phyloP scores from a whole-genome alignment of 2,113 vertebrate genomes.

The Tinamus guttatus region DNA sequence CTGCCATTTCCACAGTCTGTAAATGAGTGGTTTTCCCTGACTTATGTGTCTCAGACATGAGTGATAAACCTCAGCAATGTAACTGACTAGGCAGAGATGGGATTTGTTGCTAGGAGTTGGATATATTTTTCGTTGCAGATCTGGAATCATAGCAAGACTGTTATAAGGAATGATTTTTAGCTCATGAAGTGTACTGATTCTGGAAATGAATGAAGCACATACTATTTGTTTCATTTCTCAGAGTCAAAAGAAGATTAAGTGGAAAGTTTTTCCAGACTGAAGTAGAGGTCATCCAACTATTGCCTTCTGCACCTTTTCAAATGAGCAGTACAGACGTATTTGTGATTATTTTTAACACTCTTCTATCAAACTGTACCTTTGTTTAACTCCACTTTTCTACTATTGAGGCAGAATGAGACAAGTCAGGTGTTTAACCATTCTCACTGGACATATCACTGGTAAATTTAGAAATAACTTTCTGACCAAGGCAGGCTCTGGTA shows the following conservation, averaged over 20 bases:
- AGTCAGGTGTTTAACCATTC: background rate
- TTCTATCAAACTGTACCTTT: background rate
- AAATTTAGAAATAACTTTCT: background rate
- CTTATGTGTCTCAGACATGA: background rate
- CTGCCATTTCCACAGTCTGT: background rate
- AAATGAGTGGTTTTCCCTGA: background rate
- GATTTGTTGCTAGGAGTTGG: background rate
- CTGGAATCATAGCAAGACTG: background rate
- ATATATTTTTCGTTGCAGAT: accelerated
- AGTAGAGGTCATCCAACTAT: no score
- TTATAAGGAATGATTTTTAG: background rate
- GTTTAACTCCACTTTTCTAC: background rate
- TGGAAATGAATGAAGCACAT: background rate
- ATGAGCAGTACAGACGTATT: no score
- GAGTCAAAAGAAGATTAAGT: no score
- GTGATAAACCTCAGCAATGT: background rate
- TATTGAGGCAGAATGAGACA: background rate
- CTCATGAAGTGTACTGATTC: background rate
- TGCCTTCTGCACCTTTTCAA: no score
- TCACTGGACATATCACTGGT: background rate
- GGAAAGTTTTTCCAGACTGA: no score
- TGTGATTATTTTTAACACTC: background rate
- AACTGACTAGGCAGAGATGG: background rate
- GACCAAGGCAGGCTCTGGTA: background rate
- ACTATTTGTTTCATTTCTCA: no score